Evolutionary conservation across 2,888 invertebrate species (phyloP), one percentile per base, ranked within the genome.

Genomic region (Seladonia tumulorum): DNA sequence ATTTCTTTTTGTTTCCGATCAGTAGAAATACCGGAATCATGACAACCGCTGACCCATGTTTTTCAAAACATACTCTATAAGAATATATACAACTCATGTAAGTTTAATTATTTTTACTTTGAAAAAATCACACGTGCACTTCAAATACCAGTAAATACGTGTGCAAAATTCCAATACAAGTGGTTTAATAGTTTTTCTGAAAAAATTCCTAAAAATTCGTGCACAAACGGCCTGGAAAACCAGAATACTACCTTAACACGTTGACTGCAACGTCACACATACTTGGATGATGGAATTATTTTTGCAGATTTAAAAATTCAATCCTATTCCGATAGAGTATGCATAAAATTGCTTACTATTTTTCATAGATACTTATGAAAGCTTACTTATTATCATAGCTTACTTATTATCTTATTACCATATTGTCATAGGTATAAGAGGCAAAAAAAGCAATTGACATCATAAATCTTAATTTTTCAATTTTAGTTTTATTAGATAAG

Each of bases 21-120:
- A 57, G 57, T 57, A 57, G n/a, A n/a, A n/a, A 57, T n/a, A 57
- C 57, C 57, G n/a, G 57, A 57, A 57, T 57, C 57, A 57, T 57
- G 57, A n/a, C 57, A 57, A 57, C 57, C n/a, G 57, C 22, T 22
- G n/a, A 57, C 57, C n/a, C 57, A 57, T 57, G n/a, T 57, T n/a
- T 57, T 57, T n/a, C 57, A 68, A 29, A 68, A 68, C 42, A 42
- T 72, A 8, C 25, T 39, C n/a, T 57, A 57, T 57, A 57, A 57
- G n/a, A 57, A 57, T 22, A 57, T 57, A 57, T 57, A 57, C 53
- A 8, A 57, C 53, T 57, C 53, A 57, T 57, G 53, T 57, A 57
- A 57, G 53, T 57, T 57, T 57, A n/a, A 57, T 57, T 57, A n/a
- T 57, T 57, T 57, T 57, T 57, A 57, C 53, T 57, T 53, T 22